These are phyloP conservation scores for Cheilosia vulpina DNA, from an alignment of 2,888 invertebrate genomes.

Conservation along the genomic window DNA sequence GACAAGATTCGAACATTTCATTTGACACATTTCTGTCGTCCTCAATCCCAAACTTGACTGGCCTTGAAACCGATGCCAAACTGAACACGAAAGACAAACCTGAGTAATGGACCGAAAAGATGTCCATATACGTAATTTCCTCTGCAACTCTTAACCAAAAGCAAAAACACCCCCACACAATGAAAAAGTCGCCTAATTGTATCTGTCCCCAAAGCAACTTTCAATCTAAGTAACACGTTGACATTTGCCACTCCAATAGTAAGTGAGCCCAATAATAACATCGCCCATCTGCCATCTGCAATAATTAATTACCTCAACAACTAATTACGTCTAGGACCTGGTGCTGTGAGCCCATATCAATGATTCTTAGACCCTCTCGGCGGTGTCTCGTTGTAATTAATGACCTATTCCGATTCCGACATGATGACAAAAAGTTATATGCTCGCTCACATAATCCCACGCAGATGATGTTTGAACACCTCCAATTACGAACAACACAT, in stretches of 20 bases:
- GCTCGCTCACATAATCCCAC: conserved; percentile 55
- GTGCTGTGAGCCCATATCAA: conserved; percentile 4
- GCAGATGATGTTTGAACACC: conserved; percentile 64
- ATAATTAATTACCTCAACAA: conserved; percentile 58
- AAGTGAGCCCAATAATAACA: conserved; percentile 51
- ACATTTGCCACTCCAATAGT: conserved; percentile 30
- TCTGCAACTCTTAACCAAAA: neutral
- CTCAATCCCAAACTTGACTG: neutral
- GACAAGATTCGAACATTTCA: no score
- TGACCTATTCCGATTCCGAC: conserved; percentile 28
- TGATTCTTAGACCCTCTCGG: conserved; percentile 36
- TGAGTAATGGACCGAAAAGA: neutral
- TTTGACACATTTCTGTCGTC: neutral
- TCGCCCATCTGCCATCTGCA: conserved; percentile 34
- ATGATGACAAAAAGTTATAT: conserved; percentile 22
- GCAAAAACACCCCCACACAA: no score
- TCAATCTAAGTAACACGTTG: conserved; percentile 20
- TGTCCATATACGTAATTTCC: neutral
- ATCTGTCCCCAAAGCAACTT: no score
- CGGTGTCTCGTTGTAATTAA: conserved; percentile 56
- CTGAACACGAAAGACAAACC: neutral
- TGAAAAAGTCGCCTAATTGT: no score
- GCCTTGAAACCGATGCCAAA: neutral
- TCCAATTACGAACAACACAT: conserved; percentile 52
- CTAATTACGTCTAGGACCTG: conserved; percentile 69